Percentiles rank a stretch among this genome's conserved stretches.
These are phyloP conservation scores for Apodemus speciosus DNA, from an alignment of 2,113 vertebrate species.

Conservation along the genomic window DNA sequence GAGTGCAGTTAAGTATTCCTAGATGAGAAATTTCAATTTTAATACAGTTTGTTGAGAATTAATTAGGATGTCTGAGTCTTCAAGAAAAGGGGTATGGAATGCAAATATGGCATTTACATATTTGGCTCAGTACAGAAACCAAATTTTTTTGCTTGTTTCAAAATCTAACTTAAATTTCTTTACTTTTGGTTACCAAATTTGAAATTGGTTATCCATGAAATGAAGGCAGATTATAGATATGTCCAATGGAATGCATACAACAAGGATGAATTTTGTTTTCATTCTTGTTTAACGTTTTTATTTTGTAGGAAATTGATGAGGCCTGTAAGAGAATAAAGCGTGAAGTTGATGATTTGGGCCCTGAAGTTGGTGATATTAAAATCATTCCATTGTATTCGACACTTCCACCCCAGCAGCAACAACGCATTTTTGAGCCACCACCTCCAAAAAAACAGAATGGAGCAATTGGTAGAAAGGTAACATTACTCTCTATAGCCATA, in stretches of 20 bases:
- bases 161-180: conserved; percentile 68
- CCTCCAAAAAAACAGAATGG: conserved; percentile 95
- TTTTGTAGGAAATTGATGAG: conserved; percentile 96
- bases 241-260: neutral
- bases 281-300: conserved; percentile 49
- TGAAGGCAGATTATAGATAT: neutral
- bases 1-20: conserved; percentile 85
- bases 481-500: neutral
- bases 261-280: conserved; percentile 44
- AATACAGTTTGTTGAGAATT: conserved; percentile 86
- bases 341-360: conserved; percentile 96
- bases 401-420: conserved; percentile 96
- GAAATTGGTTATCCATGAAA: conserved; percentile 8
- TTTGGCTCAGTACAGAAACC: conserved; percentile 75
- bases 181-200: conserved; percentile 66
- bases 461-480: conserved; percentile 97
- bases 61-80: conserved; percentile 82
- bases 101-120: conserved; percentile 76
- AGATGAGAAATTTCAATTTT: conserved; percentile 86
- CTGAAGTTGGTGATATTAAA: conserved; percentile 97
- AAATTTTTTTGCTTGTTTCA: conserved; percentile 70
- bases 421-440: conserved; percentile 96
- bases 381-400: conserved; percentile 98
- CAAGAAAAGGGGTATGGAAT: conserved; percentile 78
- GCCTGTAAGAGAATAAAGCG: conserved; percentile 98